A percentile compares a stretch with the other conserved stretches of the same genome.
Evolutionary conservation across 1,140 invertebrate genomes (phyloP).

Genomic region (Euura saliciscinereae): DNA sequence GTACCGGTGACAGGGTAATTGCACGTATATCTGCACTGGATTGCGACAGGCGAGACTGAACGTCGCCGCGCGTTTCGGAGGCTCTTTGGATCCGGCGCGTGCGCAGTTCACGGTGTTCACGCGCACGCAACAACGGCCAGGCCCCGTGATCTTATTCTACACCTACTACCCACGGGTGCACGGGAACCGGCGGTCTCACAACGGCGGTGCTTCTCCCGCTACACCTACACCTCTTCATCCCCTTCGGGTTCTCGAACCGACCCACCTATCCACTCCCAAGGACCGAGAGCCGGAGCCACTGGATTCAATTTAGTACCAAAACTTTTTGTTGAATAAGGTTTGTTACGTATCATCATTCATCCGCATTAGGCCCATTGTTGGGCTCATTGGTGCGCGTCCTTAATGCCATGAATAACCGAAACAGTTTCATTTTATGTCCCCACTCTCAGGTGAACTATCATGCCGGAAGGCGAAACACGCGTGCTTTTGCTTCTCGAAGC

Average conservation of each 20-base stretch:
- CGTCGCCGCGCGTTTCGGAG: constrained; percentile 48
- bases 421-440: not conserved
- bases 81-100: constrained; percentile 32
- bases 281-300: constrained; percentile 10
- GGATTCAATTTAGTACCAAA: constrained; percentile 46
- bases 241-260: too few species aligned
- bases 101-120: constrained; percentile 32
- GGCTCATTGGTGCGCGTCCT: not conserved
- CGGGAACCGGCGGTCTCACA: not conserved
- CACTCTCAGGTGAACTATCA: too few species aligned
- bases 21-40: constrained; percentile 49
- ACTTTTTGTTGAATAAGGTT: constrained; percentile 42
- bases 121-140: constrained; percentile 23
- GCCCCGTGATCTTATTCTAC: constrained; percentile 34
- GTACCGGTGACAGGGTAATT: constrained; percentile 49
- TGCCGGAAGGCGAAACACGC: too few species aligned
- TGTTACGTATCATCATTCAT: constrained; percentile 39
- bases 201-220: too few species aligned
- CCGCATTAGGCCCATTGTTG: constrained; percentile 37
- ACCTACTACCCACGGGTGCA: constrained; percentile 24
- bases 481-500: too few species aligned
- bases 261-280: not conserved
- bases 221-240: too few species aligned
- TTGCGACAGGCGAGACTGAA: constrained; percentile 53
- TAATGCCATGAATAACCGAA: not conserved